Conservation (phyloP, 2,797 vertebrate genomes). For the Lagocephalus sceleratus region DNA sequence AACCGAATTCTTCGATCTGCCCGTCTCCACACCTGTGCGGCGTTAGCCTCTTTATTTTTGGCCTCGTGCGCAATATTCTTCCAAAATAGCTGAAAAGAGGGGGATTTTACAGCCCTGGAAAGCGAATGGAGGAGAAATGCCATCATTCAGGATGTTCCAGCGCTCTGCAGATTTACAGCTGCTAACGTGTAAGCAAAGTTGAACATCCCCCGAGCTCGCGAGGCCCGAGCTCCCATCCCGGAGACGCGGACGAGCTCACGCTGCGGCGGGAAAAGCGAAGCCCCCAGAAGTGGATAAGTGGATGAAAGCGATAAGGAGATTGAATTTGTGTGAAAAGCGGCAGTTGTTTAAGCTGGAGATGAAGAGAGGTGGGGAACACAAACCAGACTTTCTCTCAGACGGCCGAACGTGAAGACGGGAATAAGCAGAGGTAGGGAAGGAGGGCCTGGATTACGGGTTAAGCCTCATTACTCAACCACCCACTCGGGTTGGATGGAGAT, state of each 20-base stretch:
- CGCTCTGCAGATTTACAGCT: slow-evolving; percentile 9
- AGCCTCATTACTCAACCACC: slow-evolving; percentile 46
- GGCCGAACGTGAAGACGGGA: slow-evolving; percentile 25
- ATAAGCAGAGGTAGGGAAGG: slow-evolving; percentile 43
- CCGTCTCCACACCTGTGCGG: neutral
- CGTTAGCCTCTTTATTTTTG: neutral
- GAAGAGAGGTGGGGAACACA: slow-evolving; percentile 32
- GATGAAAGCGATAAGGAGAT: slow-evolving; percentile 34
- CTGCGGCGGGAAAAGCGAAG: slow-evolving; percentile 1
- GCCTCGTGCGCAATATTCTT: neutral
- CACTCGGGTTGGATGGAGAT: slow-evolving; percentile 26
- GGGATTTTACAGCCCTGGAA: slow-evolving; percentile 12
- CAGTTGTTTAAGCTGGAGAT: slow-evolving; percentile 12
- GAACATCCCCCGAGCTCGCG: neutral
- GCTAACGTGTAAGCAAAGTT: neutral
- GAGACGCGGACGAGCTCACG: neutral
- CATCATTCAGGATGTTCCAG: slow-evolving; percentile 6
- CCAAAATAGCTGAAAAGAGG: neutral
- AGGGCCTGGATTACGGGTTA: slow-evolving; percentile 43
- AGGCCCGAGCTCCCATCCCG: neutral
- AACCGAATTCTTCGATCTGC: neutral
- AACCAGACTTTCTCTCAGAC: slow-evolving; percentile 26
- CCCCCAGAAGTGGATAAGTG: slow-evolving; percentile 10
- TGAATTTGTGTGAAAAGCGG: slow-evolving; percentile 42
- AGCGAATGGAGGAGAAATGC: slow-evolving; percentile 1